Evolutionary conservation across 2,888 invertebrate genomes (phyloP), one percentile per base, ranked within the genome.

Genomic region (Drosophila yooni): DNA sequence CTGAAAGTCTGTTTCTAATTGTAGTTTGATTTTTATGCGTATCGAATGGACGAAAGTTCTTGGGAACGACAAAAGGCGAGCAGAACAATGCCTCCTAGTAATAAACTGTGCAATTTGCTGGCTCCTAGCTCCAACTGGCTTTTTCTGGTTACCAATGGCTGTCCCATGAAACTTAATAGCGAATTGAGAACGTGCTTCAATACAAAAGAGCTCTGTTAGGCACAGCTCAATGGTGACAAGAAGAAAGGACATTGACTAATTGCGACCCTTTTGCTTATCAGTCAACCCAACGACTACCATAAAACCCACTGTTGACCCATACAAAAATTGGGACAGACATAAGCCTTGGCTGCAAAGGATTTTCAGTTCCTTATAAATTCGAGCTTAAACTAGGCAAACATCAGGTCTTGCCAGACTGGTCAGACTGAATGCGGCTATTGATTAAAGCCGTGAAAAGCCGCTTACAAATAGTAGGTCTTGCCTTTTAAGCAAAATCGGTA

Each of bases 1-100:
- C 72, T 72, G 60, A 59, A 69, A 63, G 69, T 76, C 88, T 86
- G 81, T 70, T 81, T 81, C 87, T 87, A 87, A 87, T 87, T 87
- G 87, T 90, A 78, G 81, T 88, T 90, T 87, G 90, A 87, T 87
- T 87, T 88, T 78, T 78, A 76, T 85, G 78, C 88, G 90, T 85
- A 84, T 85, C 88, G 90, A 85, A 89, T 81, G 84, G 53, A 63
- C 52, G 61, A 76, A 88, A 78, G 69, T 66, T 75, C 60, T 36
- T 33, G 15, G 21, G 31, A 43, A 40, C 18, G 21, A 13, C 21
- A n/a, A 38, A 11, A 53, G n/a, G 3, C 48, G 18, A 43, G 40
- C 53, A 50, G 50, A 40, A 64, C 64, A 70, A 67, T 52, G 33
- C 56, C 11, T 25, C 34, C 31, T 56, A 29, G n/a, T 50, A 56